Conservation (phyloP, 1,140 invertebrate genomes). For the Camponotus pennsylvanicus region DNA sequence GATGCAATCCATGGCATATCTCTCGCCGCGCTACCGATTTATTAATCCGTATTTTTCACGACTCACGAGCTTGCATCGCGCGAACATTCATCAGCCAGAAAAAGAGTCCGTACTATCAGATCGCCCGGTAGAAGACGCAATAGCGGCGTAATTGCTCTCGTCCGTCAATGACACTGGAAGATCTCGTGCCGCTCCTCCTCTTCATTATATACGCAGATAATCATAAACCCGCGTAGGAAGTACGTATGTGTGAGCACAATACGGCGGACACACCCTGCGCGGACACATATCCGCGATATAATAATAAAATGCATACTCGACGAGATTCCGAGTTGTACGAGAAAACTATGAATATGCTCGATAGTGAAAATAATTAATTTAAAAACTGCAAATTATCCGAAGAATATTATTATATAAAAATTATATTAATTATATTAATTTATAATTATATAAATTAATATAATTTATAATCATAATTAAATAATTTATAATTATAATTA, state of each 20-base stretch:
- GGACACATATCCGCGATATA: constrained; percentile 9
- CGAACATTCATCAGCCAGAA: constrained; percentile 32
- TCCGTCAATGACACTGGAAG: constrained; percentile 64
- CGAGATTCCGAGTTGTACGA: neutral
- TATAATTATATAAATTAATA: too few species aligned
- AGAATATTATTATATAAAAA: too few species aligned
- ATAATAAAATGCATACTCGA: neutral
- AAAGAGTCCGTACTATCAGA: constrained; percentile 71
- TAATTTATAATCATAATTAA: too few species aligned
- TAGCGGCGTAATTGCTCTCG: constrained; percentile 67
- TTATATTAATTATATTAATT: too few species aligned
- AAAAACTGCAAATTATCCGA: too few species aligned
- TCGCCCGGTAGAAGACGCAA: constrained; percentile 67
- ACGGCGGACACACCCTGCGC: neutral
- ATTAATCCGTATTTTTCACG: constrained; percentile 65
- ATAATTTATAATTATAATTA: too few species aligned
- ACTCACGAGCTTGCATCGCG: neutral
- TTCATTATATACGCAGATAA: constrained; percentile 48
- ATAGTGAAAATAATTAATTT: neutral
- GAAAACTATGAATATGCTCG: neutral
- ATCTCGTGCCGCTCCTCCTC: constrained; percentile 50
- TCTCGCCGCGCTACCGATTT: constrained; percentile 56
- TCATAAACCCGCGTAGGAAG: constrained; percentile 3
- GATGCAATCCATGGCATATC: constrained; percentile 46
- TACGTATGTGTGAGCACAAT: constrained; percentile 14